Percentiles rank a stretch among this genome's conserved stretches.
These are phyloP conservation scores for Calypte anna DNA, from an alignment of 2,113 vertebrate genomes.

Conservation along the genomic window DNA sequence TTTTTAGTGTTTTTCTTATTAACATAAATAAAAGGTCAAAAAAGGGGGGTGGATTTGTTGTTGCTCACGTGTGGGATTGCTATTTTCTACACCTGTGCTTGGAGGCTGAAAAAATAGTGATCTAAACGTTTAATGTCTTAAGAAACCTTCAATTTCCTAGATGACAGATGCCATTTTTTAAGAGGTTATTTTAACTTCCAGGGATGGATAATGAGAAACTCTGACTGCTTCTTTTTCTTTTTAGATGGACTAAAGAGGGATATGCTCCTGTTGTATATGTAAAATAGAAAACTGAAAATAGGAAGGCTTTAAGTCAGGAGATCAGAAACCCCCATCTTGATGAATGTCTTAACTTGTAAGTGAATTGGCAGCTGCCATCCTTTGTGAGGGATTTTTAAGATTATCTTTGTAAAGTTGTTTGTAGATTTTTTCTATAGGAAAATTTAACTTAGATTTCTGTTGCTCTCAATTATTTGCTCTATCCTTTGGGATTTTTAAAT, in stretches of 20 bases:
- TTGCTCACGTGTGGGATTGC: not conserved
- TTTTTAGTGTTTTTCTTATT: slow-evolving; percentile 34
- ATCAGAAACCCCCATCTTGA: not conserved
- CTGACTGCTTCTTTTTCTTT: slow-evolving; percentile 29
- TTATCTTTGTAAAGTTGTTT: not conserved
- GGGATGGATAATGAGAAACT: not conserved
- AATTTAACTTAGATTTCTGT: not conserved
- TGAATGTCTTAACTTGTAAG: slow-evolving; percentile 32
- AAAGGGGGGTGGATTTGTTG: not conserved
- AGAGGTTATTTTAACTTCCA: not conserved
- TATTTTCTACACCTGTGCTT: not conserved
- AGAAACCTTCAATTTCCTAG: not conserved
- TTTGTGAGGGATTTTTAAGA: not conserved
- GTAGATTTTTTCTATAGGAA: not conserved
- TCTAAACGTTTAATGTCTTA: not conserved
- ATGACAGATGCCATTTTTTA: not conserved
- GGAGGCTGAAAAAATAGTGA: not conserved
- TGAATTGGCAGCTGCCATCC: not conserved
- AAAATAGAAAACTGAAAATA: slow-evolving; percentile 6
- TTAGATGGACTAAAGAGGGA: not conserved
- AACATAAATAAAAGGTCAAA: slow-evolving; percentile 43
- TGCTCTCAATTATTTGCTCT: not conserved
- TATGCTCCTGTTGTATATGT: not conserved
- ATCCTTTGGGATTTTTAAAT: not conserved
- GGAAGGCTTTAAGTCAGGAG: slow-evolving; percentile 13